phyloP scores from a whole-genome alignment of 2,888 invertebrate species.

The Mythimna lalbum region DNA sequence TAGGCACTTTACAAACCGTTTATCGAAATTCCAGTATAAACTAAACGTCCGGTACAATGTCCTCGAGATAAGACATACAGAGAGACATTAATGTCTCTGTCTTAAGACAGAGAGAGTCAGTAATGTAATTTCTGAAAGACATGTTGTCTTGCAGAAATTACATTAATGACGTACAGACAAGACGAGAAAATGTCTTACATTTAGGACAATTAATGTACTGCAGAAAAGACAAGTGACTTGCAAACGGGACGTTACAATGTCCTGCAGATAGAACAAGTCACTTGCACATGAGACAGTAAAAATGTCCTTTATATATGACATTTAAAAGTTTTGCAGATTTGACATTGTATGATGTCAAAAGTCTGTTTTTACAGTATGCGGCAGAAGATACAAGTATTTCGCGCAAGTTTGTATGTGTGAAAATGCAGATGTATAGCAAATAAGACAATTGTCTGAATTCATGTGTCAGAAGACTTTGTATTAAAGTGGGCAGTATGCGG shows the following conservation, averaged over 20 bases:
- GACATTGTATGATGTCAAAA: constrained; percentile 26
- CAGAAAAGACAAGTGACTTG: background rate
- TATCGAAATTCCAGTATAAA: constrained; percentile 1
- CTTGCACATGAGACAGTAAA: background rate
- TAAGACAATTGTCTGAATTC: constrained; percentile 29
- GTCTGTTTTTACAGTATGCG: constrained; percentile 36
- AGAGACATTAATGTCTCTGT: no score
- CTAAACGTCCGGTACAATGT: background rate
- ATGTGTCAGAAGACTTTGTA: constrained; percentile 22
- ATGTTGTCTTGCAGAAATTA: no score
- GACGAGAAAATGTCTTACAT: background rate
- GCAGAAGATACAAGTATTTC: constrained; percentile 9
- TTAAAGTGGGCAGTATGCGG: background rate
- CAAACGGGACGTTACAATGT: background rate
- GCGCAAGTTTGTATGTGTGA: constrained; percentile 25
- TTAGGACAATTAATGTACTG: background rate
- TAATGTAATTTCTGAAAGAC: no score
- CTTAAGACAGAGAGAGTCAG: no score
- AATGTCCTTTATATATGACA: background rate
- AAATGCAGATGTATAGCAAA: constrained; percentile 5
- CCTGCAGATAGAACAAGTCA: background rate
- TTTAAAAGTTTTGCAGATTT: background rate
- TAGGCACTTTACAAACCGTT: background rate
- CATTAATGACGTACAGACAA: background rate
- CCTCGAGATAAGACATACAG: background rate